Percentiles rank a stretch among this genome's conserved stretches.
Evolutionary conservation across 2,888 invertebrate genomes (phyloP).

Genomic region (Heteromyza rotundicornis): DNA sequence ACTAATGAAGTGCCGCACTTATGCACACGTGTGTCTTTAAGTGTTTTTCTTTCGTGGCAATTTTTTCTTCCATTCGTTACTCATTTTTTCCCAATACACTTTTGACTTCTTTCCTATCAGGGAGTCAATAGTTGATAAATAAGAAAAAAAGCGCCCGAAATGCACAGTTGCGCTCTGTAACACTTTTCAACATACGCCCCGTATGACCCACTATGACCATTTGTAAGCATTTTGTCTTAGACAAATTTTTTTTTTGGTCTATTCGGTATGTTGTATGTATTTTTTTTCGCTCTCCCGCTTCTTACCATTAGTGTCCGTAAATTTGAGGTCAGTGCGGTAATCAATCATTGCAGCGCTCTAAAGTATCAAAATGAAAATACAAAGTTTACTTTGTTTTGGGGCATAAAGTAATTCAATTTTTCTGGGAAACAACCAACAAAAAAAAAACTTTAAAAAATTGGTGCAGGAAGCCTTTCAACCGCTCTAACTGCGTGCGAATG

Average conservation of each 20-base stretch:
- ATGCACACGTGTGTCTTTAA: slow-evolving; percentile 29
- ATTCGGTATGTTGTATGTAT: neutral
- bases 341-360: slow-evolving; percentile 45
- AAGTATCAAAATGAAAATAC: no score
- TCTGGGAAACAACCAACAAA: no score
- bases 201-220: slow-evolving; percentile 30
- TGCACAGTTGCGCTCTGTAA: slow-evolving; percentile 31
- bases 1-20: slow-evolving; percentile 30
- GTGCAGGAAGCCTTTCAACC: no score
- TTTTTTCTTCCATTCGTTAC: neutral
- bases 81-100: no score
- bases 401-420: no score
- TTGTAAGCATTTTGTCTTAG: neutral
- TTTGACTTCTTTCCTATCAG: no score
- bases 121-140: slow-evolving; percentile 7
- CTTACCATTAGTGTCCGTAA: neutral
- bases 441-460: no score
- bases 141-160: slow-evolving; percentile 26
- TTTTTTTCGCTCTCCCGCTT: slow-evolving; percentile 9
- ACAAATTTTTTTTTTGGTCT: neutral
- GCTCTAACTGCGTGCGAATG: no score
- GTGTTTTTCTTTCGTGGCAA: slow-evolving; percentile 5
- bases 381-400: no score
- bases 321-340: slow-evolving; percentile 56
- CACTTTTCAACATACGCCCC: slow-evolving; percentile 29